These are phyloP conservation scores for Rhinogobio ventralis DNA, from an alignment of 2,797 vertebrate species.

Conservation along the genomic window DNA sequence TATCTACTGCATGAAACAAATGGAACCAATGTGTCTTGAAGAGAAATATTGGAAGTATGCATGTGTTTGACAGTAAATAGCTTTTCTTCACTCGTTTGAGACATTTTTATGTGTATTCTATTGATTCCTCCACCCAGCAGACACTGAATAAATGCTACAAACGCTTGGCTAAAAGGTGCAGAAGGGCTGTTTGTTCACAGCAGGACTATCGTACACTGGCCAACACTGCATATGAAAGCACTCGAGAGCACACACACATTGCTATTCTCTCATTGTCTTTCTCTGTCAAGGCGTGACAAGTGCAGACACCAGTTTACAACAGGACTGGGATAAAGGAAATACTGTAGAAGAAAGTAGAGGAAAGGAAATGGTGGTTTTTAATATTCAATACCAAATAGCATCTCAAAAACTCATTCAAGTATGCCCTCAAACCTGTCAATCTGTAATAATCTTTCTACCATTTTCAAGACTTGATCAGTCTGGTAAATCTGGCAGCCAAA, in stretches of 20 bases:
- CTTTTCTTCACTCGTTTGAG: slow-evolving; percentile 6
- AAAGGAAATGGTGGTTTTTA: slow-evolving; percentile 53
- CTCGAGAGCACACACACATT: slow-evolving; percentile 25
- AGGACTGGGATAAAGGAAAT: slow-evolving; percentile 54
- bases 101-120: slow-evolving; percentile 2
- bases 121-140: slow-evolving; percentile 6
- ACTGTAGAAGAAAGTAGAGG: slow-evolving; percentile 44
- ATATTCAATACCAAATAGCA: slow-evolving; percentile 16
- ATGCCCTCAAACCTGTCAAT: not conserved
- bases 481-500: not conserved
- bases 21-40: slow-evolving; percentile 14
- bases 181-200: slow-evolving; percentile 28
- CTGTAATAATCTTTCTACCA: not conserved
- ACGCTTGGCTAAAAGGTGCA: slow-evolving; percentile 17
- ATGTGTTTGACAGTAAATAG: slow-evolving; percentile 17
- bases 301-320: slow-evolving; percentile 54
- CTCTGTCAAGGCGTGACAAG: slow-evolving; percentile 20
- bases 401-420: not conserved
- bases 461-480: not conserved
- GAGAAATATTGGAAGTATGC: slow-evolving; percentile 1
- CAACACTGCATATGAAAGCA: slow-evolving; percentile 14
- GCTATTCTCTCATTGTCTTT: slow-evolving; percentile 8
- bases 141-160: slow-evolving; percentile 23
- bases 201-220: slow-evolving; percentile 26
- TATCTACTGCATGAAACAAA: slow-evolving; percentile 1